Evolutionary conservation across 2,797 vertebrate species (phyloP), one percentile per base, ranked within the genome.

Genomic region (Pangasius mekongensis): DNA sequence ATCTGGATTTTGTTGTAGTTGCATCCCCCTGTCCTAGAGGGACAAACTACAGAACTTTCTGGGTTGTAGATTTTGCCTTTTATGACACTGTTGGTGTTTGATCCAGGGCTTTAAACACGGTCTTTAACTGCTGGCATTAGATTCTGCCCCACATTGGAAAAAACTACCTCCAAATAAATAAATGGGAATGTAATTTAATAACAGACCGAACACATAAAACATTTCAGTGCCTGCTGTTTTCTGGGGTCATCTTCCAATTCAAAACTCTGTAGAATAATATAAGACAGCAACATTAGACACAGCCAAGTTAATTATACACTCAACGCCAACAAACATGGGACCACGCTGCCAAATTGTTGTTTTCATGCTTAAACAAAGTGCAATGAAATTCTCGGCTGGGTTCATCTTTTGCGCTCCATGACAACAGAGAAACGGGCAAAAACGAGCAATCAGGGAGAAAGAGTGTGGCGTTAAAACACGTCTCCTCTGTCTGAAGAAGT

Each of bases 381-480:
- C 93, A 93, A 94, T 92, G 91, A 94, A 94, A 94, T 92, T 93
- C 92, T 94, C 13, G 86, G 92, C 91, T 91, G 91, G 86, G 88
- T 93, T 95, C 90, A 93, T 95, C 22, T 94, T 94, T 89, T 92
- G 88, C 92, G 86, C 88, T 88, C 80, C 82, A 87, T 88, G 91
- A 91, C 81, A 52, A 69, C 66, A 81, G 64, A 67, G 62, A 85
- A 83, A 71, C 76, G 81, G 67, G 66, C 82, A 84, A 47, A 92
- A 91, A 92, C 83, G 86, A 91, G 64, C 81, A 90, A 88, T 89
- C 88, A 66, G 83, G 78, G 81, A 84, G 77, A 82, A 92, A 88
- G 88, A 87, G 92, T 93, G 94, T 90, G 91, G 89, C 94, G 94
- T 96, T 95, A 94, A 95, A 56, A 94, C 94, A 86, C 83, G 93